Conservation (phyloP, 2,888 invertebrate genomes). For the Syrphus vitripennis region DNA sequence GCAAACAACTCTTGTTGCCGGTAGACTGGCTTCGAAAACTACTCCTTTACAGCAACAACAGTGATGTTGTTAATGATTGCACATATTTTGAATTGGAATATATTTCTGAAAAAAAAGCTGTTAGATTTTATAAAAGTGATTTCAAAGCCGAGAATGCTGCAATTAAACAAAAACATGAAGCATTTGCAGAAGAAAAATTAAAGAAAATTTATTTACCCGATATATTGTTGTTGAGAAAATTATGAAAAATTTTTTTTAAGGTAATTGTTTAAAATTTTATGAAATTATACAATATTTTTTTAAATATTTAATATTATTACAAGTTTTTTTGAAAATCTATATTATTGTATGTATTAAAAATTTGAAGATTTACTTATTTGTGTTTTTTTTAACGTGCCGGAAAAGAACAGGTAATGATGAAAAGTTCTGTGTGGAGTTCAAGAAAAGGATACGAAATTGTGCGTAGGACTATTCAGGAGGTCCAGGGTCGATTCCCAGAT, state of each 20-base stretch:
- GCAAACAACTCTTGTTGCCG: slow-evolving; percentile 82
- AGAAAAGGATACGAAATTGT: too few species aligned
- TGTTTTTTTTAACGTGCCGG: too few species aligned
- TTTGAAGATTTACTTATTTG: too few species aligned
- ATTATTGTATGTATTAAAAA: neutral
- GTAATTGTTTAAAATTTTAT: neutral
- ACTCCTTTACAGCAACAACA: slow-evolving; percentile 74
- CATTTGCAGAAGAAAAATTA: slow-evolving; percentile 77
- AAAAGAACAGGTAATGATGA: too few species aligned
- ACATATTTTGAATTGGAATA: slow-evolving; percentile 77
- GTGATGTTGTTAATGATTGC: slow-evolving; percentile 74
- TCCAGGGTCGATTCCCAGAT: too few species aligned
- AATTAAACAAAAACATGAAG: slow-evolving; percentile 73
- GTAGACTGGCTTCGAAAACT: slow-evolving; percentile 81
- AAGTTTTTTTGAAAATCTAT: neutral
- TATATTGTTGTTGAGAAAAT: slow-evolving; percentile 76
- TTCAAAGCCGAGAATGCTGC: slow-evolving; percentile 76
- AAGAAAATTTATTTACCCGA: slow-evolving; percentile 77
- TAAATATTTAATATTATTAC: neutral
- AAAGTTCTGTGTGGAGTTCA: too few species aligned
- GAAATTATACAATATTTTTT: neutral
- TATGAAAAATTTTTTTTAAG: slow-evolving; percentile 65
- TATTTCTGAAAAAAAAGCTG: slow-evolving; percentile 74
- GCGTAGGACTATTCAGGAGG: too few species aligned
- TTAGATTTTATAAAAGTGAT: slow-evolving; percentile 80